These are phyloP conservation scores for Crocallis elinguaria DNA, from an alignment of 2,888 invertebrate species.

Conservation along the genomic window DNA sequence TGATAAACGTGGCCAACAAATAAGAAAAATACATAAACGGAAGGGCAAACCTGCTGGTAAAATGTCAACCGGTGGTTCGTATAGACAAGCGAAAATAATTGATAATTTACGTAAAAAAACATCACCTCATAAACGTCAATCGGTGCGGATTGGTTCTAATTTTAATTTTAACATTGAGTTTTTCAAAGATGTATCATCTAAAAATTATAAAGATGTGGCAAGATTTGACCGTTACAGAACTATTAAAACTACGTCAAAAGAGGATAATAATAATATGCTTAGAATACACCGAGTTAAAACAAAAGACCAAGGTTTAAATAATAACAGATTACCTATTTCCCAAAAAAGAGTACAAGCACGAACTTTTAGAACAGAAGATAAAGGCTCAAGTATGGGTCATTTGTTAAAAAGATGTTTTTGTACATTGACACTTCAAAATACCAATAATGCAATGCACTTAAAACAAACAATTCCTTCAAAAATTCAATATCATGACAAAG, in stretches of 20 bases:
- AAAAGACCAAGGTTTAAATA: neutral
- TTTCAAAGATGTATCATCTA: constrained; percentile 32
- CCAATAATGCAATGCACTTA: neutral
- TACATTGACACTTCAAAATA: neutral
- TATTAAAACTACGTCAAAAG: neutral
- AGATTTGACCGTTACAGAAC: neutral
- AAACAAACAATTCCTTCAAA: neutral
- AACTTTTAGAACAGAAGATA: neutral
- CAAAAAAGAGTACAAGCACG: neutral
- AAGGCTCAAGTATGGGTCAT: neutral
- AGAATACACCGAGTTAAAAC: neutral
- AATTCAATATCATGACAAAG: neutral
- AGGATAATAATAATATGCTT: neutral
- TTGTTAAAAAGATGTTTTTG: constrained; percentile 1
- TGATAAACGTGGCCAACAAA: neutral
- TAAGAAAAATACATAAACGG: constrained; percentile 12
- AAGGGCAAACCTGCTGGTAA: neutral
- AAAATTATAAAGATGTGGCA: too few species aligned
- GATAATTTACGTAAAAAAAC: constrained; percentile 7
- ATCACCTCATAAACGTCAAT: constrained; percentile 28
- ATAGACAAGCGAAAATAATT: neutral
- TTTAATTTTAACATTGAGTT: constrained; percentile 45
- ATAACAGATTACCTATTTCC: neutral
- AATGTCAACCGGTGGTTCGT: neutral
- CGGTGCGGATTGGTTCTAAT: constrained; percentile 43